Evolutionary conservation across 92 coral and sea anemone species (phyloP).

Genomic region (Palythoa grandis): DNA sequence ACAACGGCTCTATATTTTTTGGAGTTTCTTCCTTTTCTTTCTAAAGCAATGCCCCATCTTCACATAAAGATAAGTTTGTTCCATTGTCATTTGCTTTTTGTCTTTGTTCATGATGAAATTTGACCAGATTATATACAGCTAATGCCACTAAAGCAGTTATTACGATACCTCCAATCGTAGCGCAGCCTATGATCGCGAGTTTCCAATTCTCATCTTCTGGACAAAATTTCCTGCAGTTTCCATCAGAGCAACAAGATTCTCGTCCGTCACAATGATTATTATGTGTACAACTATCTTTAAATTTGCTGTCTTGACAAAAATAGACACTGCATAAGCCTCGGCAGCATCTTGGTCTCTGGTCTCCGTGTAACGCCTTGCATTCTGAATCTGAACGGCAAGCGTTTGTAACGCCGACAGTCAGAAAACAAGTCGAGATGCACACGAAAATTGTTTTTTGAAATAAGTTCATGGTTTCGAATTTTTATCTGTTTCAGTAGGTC

Average conservation of each 20-base stretch:
- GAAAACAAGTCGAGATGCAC: neutral
- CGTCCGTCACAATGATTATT: neutral
- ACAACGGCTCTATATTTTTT: neutral
- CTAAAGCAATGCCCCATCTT: neutral
- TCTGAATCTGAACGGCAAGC: neutral
- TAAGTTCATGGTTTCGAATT: too few relatives aligned
- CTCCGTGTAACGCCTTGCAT: neutral
- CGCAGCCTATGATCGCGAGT: neutral
- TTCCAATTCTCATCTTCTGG: neutral
- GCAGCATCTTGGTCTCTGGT: neutral
- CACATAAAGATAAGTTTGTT: neutral
- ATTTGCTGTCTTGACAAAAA: neutral
- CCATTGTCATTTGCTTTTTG: neutral
- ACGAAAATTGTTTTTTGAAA: neutral
- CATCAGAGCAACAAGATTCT: neutral
- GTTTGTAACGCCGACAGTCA: neutral
- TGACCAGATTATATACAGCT: neutral
- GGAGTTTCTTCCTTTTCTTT: neutral
- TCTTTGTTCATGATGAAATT: neutral
- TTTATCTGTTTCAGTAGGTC: too few relatives aligned
- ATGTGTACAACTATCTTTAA: neutral
- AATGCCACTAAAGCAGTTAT: neutral
- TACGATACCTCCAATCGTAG: neutral
- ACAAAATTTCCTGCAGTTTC: neutral
- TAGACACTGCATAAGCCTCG: neutral